A percentile compares a stretch with the other conserved stretches of the same genome.
Conservation (phyloP, 2,797 vertebrate species). For the Bradypus variegatus region DNA sequence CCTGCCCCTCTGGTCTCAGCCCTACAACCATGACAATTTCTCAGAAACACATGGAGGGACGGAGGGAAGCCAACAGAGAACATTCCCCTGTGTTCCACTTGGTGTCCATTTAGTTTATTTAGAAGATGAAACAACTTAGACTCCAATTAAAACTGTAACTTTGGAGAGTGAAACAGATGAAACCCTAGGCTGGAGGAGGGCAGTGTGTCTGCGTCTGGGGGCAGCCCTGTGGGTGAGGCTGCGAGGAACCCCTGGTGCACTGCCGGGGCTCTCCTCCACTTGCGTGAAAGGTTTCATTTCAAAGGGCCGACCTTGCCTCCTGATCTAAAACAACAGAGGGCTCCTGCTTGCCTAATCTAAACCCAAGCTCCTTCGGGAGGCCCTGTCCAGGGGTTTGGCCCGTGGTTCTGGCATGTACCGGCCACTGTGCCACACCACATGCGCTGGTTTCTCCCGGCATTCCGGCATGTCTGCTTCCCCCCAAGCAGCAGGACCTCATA, state of each 20-base stretch:
- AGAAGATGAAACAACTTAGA: rapidly evolving
- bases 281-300: rapidly evolving
- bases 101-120: rapidly evolving
- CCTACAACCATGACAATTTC: too few relatives aligned
- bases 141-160: rapidly evolving
- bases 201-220: rapidly evolving
- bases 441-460: too few relatives aligned
- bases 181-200: rapidly evolving
- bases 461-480: too few relatives aligned
- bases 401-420: rapidly evolving
- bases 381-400: not conserved
- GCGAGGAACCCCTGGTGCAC: rapidly evolving
- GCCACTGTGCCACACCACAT: not conserved
- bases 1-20: too few relatives aligned
- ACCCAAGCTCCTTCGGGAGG: rapidly evolving
- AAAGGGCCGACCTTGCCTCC: not conserved
- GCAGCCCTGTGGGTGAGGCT: not conserved
- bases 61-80: not conserved
- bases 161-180: rapidly evolving
- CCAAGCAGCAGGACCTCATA: too few relatives aligned
- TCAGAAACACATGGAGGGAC: rapidly evolving
- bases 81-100: rapidly evolving
- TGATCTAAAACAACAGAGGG: rapidly evolving
- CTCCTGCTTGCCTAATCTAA: too few relatives aligned
- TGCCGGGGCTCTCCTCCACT: rapidly evolving